Base-by-base conservation (phyloP, 1,140 invertebrate genomes). In the Sitophilus oryzae region DNA sequence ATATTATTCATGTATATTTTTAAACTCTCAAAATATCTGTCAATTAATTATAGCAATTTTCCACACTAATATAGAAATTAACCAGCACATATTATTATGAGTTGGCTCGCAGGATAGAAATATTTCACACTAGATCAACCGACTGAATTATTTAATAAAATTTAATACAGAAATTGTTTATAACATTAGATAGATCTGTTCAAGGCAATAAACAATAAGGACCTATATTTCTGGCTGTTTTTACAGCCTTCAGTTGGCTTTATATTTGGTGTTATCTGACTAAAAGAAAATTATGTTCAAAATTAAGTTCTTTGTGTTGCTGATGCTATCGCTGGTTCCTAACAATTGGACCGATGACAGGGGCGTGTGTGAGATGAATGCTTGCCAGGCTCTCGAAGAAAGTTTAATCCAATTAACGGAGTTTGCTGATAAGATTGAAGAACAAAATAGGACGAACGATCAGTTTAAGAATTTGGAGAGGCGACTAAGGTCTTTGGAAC, bases 401-500 rank as follows among this genome's bases (percentile, higher is more conserved):
- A 62, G 60, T 35, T 50, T 63, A 46, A 63, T 62, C 14, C 49
- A 63, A 23, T 20, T 64, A 3, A 58, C 52, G 36, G 62, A 61
- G 47, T 65, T 65, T 44, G 50, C 56, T 1, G 56, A 65, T 48
- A 62, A 55, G 23, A 46, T 66, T 35, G 60, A 63, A 20, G 55
- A 65, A 10, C 22, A 22, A 22, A 64, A 61, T 35, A 60, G 50
- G 2, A 60, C 46, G 4, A 63, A 61, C 23, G 47, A 45, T 36
- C 48, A 60, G 38, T 41, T 69, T 9, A 23, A 53, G 10, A 68
- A 80, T 52, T 70, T 88, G 15, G 85, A 89, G 59, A 76, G 82
- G 51, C 71, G 84, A 46, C 65, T 89, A 8, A 72, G 82, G 53
- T 83, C 85, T 0, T 79, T 89, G 54, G 86, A 89, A 71, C 84